These are phyloP conservation scores for Exephanes ischioxanthus DNA, from an alignment of 2,888 invertebrate genomes.

Conservation along the genomic window DNA sequence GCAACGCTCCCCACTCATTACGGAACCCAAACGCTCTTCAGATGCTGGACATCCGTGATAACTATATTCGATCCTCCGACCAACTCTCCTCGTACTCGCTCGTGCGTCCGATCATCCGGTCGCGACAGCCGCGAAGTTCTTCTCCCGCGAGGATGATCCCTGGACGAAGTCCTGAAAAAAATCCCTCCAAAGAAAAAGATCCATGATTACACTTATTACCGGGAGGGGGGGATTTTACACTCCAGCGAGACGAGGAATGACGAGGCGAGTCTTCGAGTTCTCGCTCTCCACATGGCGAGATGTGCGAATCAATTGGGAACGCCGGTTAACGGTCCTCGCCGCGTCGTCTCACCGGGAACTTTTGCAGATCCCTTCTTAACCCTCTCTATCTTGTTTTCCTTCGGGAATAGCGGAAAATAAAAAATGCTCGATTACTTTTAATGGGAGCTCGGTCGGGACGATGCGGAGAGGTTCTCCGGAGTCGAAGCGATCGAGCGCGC, in stretches of 20 bases:
- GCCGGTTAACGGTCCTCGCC: constrained; percentile 49
- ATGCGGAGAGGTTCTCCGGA: neutral
- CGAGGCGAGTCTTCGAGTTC: constrained; percentile 31
- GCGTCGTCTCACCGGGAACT: constrained; percentile 11
- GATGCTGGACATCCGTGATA: no score
- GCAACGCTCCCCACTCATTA: neutral
- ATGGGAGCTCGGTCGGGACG: neutral
- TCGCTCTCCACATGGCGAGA: constrained; percentile 46
- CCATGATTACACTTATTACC: neutral
- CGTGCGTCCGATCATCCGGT: neutral
- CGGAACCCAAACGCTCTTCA: no score
- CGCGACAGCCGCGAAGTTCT: neutral
- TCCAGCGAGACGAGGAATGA: constrained; percentile 11
- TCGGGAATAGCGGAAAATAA: neutral
- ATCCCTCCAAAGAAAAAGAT: neutral
- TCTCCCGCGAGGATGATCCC: neutral
- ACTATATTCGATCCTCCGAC: no score
- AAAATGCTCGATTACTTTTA: constrained; percentile 27
- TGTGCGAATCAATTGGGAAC: constrained; percentile 54
- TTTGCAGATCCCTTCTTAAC: neutral
- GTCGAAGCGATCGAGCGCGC: neutral
- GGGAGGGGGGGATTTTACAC: neutral
- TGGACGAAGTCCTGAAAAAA: neutral
- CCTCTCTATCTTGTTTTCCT: neutral
- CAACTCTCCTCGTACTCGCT: neutral